Evolutionary conservation across 2,888 invertebrate genomes (phyloP), one percentile per base, ranked within the genome.

Genomic region (Malthinus flaveolus): DNA sequence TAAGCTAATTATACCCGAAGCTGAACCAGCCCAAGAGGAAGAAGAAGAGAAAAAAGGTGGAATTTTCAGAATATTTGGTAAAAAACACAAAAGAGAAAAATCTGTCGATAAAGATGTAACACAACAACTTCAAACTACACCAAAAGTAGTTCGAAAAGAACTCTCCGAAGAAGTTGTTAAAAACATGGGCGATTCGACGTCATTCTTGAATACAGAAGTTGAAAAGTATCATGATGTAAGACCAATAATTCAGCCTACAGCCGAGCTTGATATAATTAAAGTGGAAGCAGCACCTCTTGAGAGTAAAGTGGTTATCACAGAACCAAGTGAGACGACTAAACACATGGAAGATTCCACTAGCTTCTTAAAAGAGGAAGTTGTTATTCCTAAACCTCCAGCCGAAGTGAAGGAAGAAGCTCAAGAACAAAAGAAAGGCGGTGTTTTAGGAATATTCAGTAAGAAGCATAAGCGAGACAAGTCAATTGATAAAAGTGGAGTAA

Each of bases 191-290:
- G 68, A 71, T 15, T 66, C 71, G 1, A 61, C 66, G 3, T 63
- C 68, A 47, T 73, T 73, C 53, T 54, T 73, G 44, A 64, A 63
- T 50, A 65, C 67, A 39, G 75, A 75, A 71, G 59, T 73, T 46
- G 62, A 68, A 44, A 62, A 67, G 35, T 73, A 70, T 49, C 70
- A 75, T 49, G 75, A 75, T 61, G 73, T 71, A 11, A 66, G 64
- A 50, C 66, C 68, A 42, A 33, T 54, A 12, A 39, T 55, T 33
- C n/a, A 11, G 32, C 23, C 8, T 44, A 7, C 32, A 35, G 47
- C 12, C 7, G 15, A 32, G 12, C 6, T 36, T 5, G 7, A 48
- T 15, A 31, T n/a, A 11, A 48, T 15, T n/a, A 36, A 46, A 47
- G 4, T 8, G 37, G 31, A 39, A 13, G 11, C 32, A 39, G 32